Evolutionary conservation across 2,888 invertebrate species (phyloP).

Genomic region (Platerodrilus igneus): DNA sequence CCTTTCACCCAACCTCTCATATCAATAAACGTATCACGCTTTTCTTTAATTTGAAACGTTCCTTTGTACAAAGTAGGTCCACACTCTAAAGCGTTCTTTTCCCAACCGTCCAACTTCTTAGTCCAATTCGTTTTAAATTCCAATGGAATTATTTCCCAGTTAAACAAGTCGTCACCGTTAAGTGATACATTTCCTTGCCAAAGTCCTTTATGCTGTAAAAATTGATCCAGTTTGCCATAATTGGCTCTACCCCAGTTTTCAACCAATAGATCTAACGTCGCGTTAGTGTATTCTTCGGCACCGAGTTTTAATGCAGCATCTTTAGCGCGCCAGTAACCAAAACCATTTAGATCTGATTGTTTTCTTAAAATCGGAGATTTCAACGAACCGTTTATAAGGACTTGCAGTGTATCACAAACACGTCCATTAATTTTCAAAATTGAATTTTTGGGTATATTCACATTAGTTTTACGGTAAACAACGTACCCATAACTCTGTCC

Average conservation of each 20-base stretch:
- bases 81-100: constrained; percentile 37
- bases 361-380: constrained; percentile 38
- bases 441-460: constrained; percentile 35
- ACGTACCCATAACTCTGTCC: constrained; percentile 57
- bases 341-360: constrained; percentile 37
- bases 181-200: constrained; percentile 48
- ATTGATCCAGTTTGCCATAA: constrained; percentile 42
- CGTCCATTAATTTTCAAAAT: constrained; percentile 43
- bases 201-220: constrained; percentile 44
- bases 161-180: constrained; percentile 41
- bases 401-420: constrained; percentile 51
- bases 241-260: constrained; percentile 84
- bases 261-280: constrained; percentile 47
- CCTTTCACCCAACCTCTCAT: constrained; percentile 82
- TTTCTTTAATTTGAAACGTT: constrained; percentile 48
- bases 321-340: constrained; percentile 45
- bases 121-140: constrained; percentile 49
- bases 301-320: constrained; percentile 40
- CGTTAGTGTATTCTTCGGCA: constrained; percentile 26
- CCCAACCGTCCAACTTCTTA: constrained; percentile 40
- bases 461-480: constrained; percentile 48
- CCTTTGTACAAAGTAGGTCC: constrained; percentile 58
- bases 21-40: constrained; percentile 72
- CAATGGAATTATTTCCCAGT: constrained; percentile 50
- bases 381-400: constrained; percentile 46